These are phyloP conservation scores for Drosophila setosimentum DNA, from an alignment of 2,888 invertebrate species.

Conservation along the genomic window DNA sequence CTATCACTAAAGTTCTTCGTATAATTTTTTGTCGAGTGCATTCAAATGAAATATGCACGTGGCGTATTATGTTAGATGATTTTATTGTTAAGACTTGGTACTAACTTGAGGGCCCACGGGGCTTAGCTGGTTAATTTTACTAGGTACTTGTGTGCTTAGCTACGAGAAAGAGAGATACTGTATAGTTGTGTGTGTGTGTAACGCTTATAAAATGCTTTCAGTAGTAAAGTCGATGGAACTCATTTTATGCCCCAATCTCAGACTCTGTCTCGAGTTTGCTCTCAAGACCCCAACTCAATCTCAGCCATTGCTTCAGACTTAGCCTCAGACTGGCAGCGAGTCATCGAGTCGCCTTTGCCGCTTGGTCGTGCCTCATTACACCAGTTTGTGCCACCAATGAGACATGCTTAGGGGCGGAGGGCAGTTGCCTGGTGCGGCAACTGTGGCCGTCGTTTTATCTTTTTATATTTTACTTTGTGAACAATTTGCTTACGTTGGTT, in stretches of 20 bases:
- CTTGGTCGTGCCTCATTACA: constrained; percentile 66
- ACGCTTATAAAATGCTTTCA: constrained; percentile 46
- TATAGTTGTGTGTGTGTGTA: constrained; percentile 12
- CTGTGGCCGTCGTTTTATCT: constrained; percentile 37
- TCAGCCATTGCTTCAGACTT: constrained; percentile 4
- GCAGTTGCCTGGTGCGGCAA: constrained; percentile 11
- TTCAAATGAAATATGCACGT: constrained; percentile 37
- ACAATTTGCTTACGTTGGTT: constrained; percentile 60
- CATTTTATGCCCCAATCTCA: constrained; percentile 55
- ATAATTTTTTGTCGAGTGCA: constrained; percentile 32
- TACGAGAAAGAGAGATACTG: not conserved
- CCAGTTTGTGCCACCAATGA: constrained; percentile 59
- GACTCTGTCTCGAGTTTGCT: constrained; percentile 13
- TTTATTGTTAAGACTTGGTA: constrained; percentile 64
- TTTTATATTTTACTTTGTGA: constrained; percentile 68
- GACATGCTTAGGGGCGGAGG: constrained; percentile 23
- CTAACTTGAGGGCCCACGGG: constrained; percentile 63
- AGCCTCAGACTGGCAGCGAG: constrained; percentile 18
- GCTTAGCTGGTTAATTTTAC: constrained; percentile 68
- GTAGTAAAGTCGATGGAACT: constrained; percentile 56
- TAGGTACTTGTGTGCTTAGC: constrained; percentile 33
- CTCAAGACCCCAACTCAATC: constrained; percentile 20
- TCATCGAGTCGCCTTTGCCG: constrained; percentile 49
- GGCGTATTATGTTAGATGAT: constrained; percentile 42
- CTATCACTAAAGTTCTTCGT: not conserved